phyloP scores from a whole-genome alignment of 2,797 vertebrate genomes.

The Pelobates cultripes region DNA sequence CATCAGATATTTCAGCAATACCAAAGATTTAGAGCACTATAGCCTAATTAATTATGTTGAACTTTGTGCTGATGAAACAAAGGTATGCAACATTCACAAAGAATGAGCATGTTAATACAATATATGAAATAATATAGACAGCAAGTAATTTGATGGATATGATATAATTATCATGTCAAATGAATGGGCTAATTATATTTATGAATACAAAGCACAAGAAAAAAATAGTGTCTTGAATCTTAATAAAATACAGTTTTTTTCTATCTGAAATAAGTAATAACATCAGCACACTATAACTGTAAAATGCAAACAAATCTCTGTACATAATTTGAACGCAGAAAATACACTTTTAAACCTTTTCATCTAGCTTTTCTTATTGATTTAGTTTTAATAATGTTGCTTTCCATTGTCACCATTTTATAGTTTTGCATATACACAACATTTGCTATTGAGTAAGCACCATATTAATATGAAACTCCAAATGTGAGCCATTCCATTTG shows the following conservation, averaged over 20 bases:
- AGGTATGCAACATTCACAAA: slow-evolving; percentile 4
- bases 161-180: not conserved
- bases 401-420: no score
- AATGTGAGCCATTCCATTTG: no score
- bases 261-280: no score
- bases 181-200: slow-evolving; percentile 14
- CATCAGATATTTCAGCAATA: slow-evolving; percentile 33
- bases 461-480: no score
- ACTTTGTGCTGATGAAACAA: slow-evolving; percentile 14
- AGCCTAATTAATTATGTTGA: slow-evolving; percentile 31
- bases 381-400: no score
- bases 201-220: not conserved
- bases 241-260: not conserved
- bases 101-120: slow-evolving; percentile 9
- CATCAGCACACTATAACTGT: no score
- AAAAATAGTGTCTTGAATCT: not conserved
- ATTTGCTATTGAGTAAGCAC: no score
- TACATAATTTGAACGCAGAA: no score
- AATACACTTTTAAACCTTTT: no score
- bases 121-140: slow-evolving; percentile 12
- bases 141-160: slow-evolving; percentile 5
- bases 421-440: no score
- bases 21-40: slow-evolving; percentile 15
- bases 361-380: no score
- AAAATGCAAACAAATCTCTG: no score